These are phyloP conservation scores for Fragum whitleyi DNA, from an alignment of 2,888 invertebrate species.

Conservation along the genomic window DNA sequence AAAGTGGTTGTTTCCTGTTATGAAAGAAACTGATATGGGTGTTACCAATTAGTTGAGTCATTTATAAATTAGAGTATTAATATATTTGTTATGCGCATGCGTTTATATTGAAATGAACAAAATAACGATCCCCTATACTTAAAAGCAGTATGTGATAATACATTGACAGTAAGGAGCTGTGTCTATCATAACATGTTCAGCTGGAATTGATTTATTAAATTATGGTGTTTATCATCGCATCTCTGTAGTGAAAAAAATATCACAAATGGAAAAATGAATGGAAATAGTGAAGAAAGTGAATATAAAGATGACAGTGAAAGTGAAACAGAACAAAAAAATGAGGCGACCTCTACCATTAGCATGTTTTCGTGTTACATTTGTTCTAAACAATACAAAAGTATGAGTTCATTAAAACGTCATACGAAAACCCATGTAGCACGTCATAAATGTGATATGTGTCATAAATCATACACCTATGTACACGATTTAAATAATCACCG, in stretches of 20 bases:
- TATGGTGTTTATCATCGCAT: background rate
- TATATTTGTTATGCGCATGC: too few relatives aligned
- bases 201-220: too few relatives aligned
- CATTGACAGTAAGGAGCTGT: too few relatives aligned
- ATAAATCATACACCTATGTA: background rate
- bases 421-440: conserved; percentile 22
- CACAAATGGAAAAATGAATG: background rate
- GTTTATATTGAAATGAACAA: too few relatives aligned
- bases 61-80: too few relatives aligned
- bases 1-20: too few relatives aligned
- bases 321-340: background rate
- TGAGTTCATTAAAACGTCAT: conserved; percentile 23
- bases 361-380: background rate
- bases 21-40: too few relatives aligned
- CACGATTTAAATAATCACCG: background rate
- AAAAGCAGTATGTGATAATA: too few relatives aligned
- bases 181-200: too few relatives aligned
- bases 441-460: conserved; percentile 20
- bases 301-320: background rate
- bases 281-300: background rate
- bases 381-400: conserved; percentile 19
- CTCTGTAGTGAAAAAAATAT: background rate
- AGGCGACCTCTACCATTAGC: background rate
- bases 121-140: too few relatives aligned
- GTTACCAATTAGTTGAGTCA: too few relatives aligned